Evolutionary conservation across 2,113 vertebrate genomes (phyloP), one percentile per base, ranked within the genome.

Genomic region (Campylomormyrus tamandua): DNA sequence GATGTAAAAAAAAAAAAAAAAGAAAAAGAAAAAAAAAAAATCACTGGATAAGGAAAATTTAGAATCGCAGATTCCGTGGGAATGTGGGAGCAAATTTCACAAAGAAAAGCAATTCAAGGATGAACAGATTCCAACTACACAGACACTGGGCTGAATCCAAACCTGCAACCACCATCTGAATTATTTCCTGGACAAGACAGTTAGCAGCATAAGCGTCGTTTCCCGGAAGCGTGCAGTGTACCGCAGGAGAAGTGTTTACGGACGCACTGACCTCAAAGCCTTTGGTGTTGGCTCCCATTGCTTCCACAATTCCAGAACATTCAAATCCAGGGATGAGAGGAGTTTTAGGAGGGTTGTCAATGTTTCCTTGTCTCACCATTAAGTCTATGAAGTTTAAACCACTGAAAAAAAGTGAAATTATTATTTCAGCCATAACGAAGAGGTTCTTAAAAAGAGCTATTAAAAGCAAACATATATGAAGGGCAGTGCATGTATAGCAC

Each of bases 341-440:
- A 0, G 98, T 97, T 95, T 99, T 99, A 0, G 98, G 98, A 91
- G 98, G 98, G 93, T 97, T 98, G 93, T 99, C 98, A 0, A 99
- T 98, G 50, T 97, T 99, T 83, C 98, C 98, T 93, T 99, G 98
- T 89, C 98, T 97, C 50, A 99, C 98, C 98, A 99, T 99, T 95
- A 99, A 93, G 94, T 99, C 98, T 92, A 99, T 95, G 87, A 99
- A 99, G 95, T 99, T 99, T 94, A 99, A 94, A 83, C 98, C 98
- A 94, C 98, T 99, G 96, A 56, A 90, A 94, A 89, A 90, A 91
- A 15, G 84, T 31, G 87, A 42, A 45, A 21, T 53, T n/a, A n/a
- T 88, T 56, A 83, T 11, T 88, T 19, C 15, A 48, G 17, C 5
- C 45, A 70, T n/a, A 35, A 24, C 17, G 27, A 46, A 48, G 52